A percentile compares a stretch with the other conserved stretches of the same genome.
These are phyloP conservation scores for Hesperophylax magnus DNA, from an alignment of 1,140 invertebrate genomes.

Conservation along the genomic window DNA sequence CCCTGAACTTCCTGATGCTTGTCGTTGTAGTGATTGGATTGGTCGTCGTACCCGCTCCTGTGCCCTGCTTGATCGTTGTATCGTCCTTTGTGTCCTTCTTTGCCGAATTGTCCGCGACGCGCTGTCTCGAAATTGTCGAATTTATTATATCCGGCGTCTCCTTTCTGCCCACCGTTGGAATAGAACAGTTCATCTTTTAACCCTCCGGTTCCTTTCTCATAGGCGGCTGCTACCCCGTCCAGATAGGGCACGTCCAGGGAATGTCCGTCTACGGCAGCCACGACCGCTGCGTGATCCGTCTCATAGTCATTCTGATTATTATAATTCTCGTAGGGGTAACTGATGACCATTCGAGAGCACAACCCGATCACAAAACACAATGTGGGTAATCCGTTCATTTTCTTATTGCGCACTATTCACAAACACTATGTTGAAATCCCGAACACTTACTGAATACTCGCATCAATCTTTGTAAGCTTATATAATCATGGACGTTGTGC, in stretches of 20 bases:
- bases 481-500: conserved; percentile 35
- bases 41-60: conserved; percentile 63
- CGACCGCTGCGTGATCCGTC: conserved; percentile 42
- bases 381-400: conserved; percentile 32
- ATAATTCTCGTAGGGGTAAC: conserved; percentile 9
- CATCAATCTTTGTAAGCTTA: conserved; percentile 34
- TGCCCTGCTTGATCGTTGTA: conserved; percentile 63
- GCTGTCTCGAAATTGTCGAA: conserved; percentile 69
- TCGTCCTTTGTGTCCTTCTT: conserved; percentile 65
- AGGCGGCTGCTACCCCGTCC: conserved; percentile 59
- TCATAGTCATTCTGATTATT: neutral
- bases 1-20: conserved; percentile 61
- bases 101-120: conserved; percentile 63
- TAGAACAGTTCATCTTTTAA: conserved; percentile 61
- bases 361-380: conserved; percentile 33
- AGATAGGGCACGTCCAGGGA: conserved; percentile 26
- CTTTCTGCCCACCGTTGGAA: conserved; percentile 63
- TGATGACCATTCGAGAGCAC: neutral
- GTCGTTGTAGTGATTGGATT: conserved; percentile 63
- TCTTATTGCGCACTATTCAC: neutral
- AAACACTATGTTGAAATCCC: conserved; percentile 21
- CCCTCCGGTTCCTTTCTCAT: conserved; percentile 63
- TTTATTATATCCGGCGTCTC: conserved; percentile 65
- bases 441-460: conserved; percentile 37
- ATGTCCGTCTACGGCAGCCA: conserved; percentile 62